Evolutionary conservation across 2,888 invertebrate genomes (phyloP), one percentile per base, ranked within the genome.

Genomic region (Aromia moschata): DNA sequence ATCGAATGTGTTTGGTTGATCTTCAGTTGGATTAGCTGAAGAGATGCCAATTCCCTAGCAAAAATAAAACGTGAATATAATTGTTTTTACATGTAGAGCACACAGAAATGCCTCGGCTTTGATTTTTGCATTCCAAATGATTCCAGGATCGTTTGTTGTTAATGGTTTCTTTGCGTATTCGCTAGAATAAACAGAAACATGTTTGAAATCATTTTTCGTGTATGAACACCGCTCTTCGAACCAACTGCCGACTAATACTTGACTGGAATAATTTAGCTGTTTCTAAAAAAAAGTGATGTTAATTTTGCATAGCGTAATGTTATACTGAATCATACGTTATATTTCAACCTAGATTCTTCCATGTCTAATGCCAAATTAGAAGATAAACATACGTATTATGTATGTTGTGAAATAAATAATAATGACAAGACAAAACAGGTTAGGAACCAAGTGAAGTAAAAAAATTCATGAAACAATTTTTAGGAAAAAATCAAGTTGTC

Each of bases 21-120:
- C 82, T 66, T 83, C 81, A 64, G 82, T 82, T 45, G 82, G 81
- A 0, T 78, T 77, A 46, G 81, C 78, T 57, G 83, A 71, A 25
- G 78, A 66, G n/a, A 72, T 65, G 2, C 83, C 75, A 53, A 78
- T 77, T 18, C 83, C 83, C 84, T 85, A 73, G 11, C 70, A 33
- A 43, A 30, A 53, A 37, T 20, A 49, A 1, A 37, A 5, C n/a
- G n/a, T 46, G 9, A 36, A 14, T 33, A 25, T 10, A n/a, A 1
- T 16, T 16, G 12, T 30, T 17, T 12, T 15, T 2, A 47, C 33
- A 33, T 18, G 31, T 44, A n/a, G n/a, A n/a, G n/a, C n/a, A n/a
- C n/a, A n/a, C n/a, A n/a, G n/a, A 20, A 20, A 49, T 52, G 47
- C 63, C 44, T 59, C 51, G 7, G 49, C 55, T 43, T 17, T 54